Conservation (phyloP, 2,888 invertebrate species). For the Tachystola acroxantha region DNA sequence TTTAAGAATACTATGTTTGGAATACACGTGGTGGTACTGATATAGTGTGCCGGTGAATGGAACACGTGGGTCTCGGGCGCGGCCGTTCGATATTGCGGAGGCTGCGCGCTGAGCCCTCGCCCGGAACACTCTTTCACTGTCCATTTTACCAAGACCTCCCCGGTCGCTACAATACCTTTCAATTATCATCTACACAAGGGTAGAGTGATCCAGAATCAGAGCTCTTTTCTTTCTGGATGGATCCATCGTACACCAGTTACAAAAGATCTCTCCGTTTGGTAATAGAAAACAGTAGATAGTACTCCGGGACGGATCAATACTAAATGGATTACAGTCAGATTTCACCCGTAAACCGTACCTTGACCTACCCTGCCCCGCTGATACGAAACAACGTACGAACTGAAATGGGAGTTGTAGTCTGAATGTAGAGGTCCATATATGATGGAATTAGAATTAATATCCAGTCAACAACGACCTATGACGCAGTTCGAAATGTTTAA, state of each 20-base stretch:
- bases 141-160: slow-evolving; percentile 43
- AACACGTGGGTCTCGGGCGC: slow-evolving; percentile 54
- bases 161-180: slow-evolving; percentile 10
- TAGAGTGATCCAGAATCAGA: not conserved
- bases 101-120: slow-evolving; percentile 54
- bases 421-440: not conserved
- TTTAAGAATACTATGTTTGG: slow-evolving; percentile 24
- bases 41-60: slow-evolving; percentile 52
- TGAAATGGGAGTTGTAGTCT: not conserved
- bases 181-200: not conserved
- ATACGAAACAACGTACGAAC: too few relatives aligned
- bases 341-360: slow-evolving; percentile 7
- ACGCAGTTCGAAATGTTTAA: slow-evolving; percentile 9
- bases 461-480: slow-evolving; percentile 19
- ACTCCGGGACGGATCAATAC: not conserved
- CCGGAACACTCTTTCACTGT: slow-evolving; percentile 30
- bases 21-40: slow-evolving; percentile 28
- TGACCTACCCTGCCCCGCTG: slow-evolving; percentile 19
- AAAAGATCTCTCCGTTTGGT: slow-evolving; percentile 4
- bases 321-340: not conserved
- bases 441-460: slow-evolving; percentile 4
- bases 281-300: not conserved
- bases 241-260: not conserved
- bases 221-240: slow-evolving; percentile 2
- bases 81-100: slow-evolving; percentile 63